These are phyloP conservation scores for Elaeidobius kamerunicus DNA, from an alignment of 2,888 invertebrate genomes.

Conservation along the genomic window DNA sequence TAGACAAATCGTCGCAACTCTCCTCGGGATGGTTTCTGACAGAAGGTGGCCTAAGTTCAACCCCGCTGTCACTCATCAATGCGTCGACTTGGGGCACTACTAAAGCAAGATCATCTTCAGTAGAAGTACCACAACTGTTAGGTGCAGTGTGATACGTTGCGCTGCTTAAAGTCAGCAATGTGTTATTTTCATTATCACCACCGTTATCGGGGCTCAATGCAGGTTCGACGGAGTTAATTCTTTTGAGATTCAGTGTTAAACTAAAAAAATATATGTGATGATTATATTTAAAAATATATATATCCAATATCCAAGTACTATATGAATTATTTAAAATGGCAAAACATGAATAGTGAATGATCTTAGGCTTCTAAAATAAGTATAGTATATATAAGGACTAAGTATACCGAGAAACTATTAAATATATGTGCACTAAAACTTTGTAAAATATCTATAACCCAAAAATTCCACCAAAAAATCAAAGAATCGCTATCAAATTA, in stretches of 20 bases:
- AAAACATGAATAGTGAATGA: too few species aligned
- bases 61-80: constrained; percentile 57
- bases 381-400: too few species aligned
- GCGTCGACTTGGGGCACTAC: constrained; percentile 33
- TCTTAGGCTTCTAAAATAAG: constrained; percentile 2
- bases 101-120: constrained; percentile 16
- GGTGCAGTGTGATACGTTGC: constrained; percentile 77
- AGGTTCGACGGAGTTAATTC: constrained; percentile 47
- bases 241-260: constrained; percentile 66
- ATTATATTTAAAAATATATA: too few species aligned
- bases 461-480: too few species aligned
- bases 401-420: too few species aligned
- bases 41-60: constrained; percentile 46
- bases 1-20: constrained; percentile 59
- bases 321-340: too few species aligned
- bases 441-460: too few species aligned
- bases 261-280: too few species aligned
- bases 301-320: too few species aligned
- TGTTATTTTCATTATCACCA: constrained; percentile 39
- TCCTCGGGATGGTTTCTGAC: constrained; percentile 46
- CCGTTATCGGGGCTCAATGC: constrained; percentile 38
- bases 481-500: too few species aligned
- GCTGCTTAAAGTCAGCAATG: constrained; percentile 49
- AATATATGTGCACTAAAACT: too few species aligned
- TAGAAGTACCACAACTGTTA: constrained; percentile 44